phyloP scores from a whole-genome alignment of 2,888 invertebrate genomes.

The Cosmorhoe ocellata region DNA sequence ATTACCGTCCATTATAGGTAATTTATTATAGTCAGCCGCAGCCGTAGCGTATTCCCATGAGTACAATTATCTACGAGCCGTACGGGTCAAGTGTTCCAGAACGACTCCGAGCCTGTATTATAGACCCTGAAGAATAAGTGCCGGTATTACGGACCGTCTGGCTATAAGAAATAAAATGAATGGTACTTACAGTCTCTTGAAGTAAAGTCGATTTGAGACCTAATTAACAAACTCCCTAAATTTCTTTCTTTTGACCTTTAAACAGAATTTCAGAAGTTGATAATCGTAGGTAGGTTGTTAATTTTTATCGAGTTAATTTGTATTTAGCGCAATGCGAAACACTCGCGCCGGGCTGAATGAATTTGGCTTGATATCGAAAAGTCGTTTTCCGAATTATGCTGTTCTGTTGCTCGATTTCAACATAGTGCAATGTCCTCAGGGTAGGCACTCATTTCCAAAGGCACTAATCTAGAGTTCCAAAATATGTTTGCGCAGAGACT shows the following conservation, averaged over 20 bases:
- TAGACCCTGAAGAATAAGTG: background rate
- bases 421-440: background rate
- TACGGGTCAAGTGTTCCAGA: conserved; percentile 40
- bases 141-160: background rate
- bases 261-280: background rate
- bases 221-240: conserved; percentile 6
- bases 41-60: conserved; percentile 43
- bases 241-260: background rate
- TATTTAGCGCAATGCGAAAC: no score
- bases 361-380: no score
- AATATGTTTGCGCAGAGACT: conserved; percentile 12
- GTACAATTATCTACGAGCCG: conserved; percentile 38
- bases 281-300: no score
- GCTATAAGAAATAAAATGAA: background rate
- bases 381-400: no score
- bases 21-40: conserved; percentile 48
- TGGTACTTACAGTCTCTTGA: conserved; percentile 1
- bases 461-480: background rate
- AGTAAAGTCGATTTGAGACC: background rate
- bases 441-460: background rate
- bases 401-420: background rate
- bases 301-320: no score
- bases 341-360: no score
- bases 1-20: background rate
- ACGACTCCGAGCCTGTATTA: conserved; percentile 25